Base-by-base conservation (phyloP, 30 jellyfish, hydroid and myxozoan genomes). In the Phacellophora camtschatica region DNA sequence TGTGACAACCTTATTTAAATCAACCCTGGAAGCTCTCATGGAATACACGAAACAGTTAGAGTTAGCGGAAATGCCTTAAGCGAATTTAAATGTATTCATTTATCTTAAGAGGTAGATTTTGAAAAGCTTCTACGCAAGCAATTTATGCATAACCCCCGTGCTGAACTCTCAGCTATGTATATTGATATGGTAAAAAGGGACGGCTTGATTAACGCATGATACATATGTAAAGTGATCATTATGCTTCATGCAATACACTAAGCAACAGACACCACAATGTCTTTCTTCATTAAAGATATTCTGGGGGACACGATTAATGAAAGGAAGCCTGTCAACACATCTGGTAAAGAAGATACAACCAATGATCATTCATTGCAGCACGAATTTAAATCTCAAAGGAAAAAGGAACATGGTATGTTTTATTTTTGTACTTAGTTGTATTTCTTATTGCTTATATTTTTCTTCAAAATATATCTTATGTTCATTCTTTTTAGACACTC, bases 241-340 rank as follows among this genome's bases (percentile, higher is more conserved):
- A 10, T 57, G 79, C 32, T 39, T 71, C 36, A 43, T 20, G 8
- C 69, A 27, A 58, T 63, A 45, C 46, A 28, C 85, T 57, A 30
- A 57, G 73, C 23, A 51, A 19, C n/a, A 19, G 46, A 42, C 27
- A 33, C 49, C 56, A 43, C 29, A 23, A 82, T 82, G 94, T 82
- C 94, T 30, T 82, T 82, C 57, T 49, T 82, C 74, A 82, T 82
- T 37, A 82, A 82, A 61, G 94, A 82, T 36, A 82, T 82, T 24
- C 37, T 82, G 32, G 94, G 94, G 7, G 84, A 80, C 24, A 32
- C 35, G 28, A 31, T 59, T 10, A 61, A 42, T 70, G 82, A 77
- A 1, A 36, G 42, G 15, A 24, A 41, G 11, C 66, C 79, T 33
- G 76, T 41, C 1, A 58, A 66, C 13, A 6, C 79, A 49, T 27